A percentile compares a stretch with the other conserved stretches of the same genome.
Conservation (phyloP, 2,113 vertebrate genomes). For the Amblyornis subalaris region DNA sequence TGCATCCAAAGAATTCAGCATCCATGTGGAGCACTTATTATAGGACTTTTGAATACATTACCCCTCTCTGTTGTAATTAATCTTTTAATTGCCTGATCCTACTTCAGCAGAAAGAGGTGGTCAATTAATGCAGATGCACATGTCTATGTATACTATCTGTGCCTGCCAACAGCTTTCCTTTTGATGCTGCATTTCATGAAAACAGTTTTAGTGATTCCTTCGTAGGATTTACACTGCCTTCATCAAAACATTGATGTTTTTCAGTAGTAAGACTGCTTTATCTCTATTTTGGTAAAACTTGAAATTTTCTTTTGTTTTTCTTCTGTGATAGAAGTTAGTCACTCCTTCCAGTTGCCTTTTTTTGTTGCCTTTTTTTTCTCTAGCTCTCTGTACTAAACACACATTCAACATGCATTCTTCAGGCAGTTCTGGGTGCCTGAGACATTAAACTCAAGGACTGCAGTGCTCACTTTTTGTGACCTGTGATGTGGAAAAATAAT, state of each 20-base stretch:
- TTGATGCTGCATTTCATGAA: background rate
- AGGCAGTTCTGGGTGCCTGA: background rate
- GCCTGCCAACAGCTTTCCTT: background rate
- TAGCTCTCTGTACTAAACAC: background rate
- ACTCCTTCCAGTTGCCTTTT: background rate
- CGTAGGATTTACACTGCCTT: background rate
- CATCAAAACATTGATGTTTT: background rate
- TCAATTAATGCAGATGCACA: slow-evolving; percentile 21
- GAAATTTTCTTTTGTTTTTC: background rate
- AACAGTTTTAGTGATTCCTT: background rate
- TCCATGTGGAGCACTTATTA: background rate
- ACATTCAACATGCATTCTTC: background rate
- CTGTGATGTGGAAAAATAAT: fast-evolving
- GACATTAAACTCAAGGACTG: background rate
- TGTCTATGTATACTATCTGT: background rate
- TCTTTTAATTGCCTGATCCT: slow-evolving; percentile 40
- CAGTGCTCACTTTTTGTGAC: background rate
- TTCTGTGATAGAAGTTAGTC: background rate
- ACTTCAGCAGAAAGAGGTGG: background rate
- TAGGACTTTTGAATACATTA: slow-evolving; percentile 15
- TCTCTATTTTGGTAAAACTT: background rate
- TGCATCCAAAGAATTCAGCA: background rate
- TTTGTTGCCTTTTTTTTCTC: background rate
- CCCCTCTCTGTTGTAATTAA: slow-evolving; percentile 19
- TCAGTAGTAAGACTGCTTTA: background rate